A percentile compares a stretch with the other conserved stretches of the same genome.
These are phyloP conservation scores for Rhogogaster chlorosoma DNA, from an alignment of 2,888 invertebrate species.

Conservation along the genomic window DNA sequence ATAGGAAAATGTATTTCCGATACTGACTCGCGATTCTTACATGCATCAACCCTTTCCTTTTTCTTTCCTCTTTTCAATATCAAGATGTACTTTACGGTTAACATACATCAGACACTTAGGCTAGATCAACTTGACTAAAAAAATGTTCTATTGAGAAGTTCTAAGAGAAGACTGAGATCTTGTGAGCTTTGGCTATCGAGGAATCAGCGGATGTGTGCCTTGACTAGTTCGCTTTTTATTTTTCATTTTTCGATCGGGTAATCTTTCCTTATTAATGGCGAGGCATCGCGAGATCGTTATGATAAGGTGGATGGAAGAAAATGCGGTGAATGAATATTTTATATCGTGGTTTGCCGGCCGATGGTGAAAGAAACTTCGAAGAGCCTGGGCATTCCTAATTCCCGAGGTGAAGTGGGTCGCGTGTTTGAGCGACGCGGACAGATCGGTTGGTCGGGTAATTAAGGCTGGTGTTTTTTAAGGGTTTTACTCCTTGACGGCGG, in stretches of 20 bases:
- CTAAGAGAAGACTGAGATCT: not conserved
- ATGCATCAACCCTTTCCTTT: not conserved
- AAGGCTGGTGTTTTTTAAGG: slow-evolving; percentile 62
- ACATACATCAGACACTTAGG: not conserved
- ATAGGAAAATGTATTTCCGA: slow-evolving; percentile 30
- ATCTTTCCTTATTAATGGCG: slow-evolving; percentile 38
- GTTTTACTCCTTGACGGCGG: slow-evolving; percentile 56
- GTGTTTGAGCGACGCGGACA: slow-evolving; percentile 52
- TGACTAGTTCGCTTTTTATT: not conserved
- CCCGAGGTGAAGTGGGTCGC: slow-evolving; percentile 50
- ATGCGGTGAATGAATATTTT: slow-evolving; percentile 33
- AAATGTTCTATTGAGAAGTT: too few relatives aligned
- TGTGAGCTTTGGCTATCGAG: not conserved
- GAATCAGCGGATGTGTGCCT: not conserved
- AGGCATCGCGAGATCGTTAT: slow-evolving; percentile 15
- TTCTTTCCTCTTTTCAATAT: not conserved
- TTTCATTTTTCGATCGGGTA: slow-evolving; percentile 2
- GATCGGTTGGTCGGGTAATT: slow-evolving; percentile 63
- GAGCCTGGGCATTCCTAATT: slow-evolving; percentile 49
- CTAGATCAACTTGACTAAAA: too few relatives aligned
- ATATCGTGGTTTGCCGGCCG: not conserved
- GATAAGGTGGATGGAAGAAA: not conserved
- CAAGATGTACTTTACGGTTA: not conserved
- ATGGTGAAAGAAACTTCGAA: slow-evolving; percentile 33
- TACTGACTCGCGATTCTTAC: slow-evolving; percentile 12